phyloP scores from a whole-genome alignment of 1,140 invertebrate species.

The Zaprionus tsacasi region DNA sequence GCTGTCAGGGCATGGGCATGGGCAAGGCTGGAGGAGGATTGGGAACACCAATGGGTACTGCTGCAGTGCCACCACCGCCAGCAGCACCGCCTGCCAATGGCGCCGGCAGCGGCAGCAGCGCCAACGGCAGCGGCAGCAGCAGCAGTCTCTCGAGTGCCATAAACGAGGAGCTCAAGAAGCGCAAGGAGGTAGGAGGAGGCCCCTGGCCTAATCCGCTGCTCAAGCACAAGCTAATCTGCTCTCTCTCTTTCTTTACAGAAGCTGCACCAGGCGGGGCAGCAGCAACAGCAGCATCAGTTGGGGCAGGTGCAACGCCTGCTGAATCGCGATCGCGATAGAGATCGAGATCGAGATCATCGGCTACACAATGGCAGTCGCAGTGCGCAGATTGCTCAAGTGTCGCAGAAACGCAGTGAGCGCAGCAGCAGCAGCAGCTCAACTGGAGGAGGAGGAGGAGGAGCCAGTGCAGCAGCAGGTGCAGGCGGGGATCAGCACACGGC shows the following conservation, averaged over 20 bases:
- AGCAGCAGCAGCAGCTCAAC: conserved; percentile 44
- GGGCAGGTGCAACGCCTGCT: conserved; percentile 12
- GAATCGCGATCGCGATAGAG: conserved; percentile 4
- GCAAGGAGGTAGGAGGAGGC: conserved; percentile 86
- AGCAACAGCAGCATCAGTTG: conserved; percentile 2
- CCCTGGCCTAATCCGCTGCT: background rate
- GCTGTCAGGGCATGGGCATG: conserved; percentile 1
- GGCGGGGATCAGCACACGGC: conserved; percentile 89
- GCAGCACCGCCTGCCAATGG: conserved; percentile 42
- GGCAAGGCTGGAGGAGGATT: conserved; percentile 18
- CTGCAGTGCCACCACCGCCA: conserved; percentile 5
- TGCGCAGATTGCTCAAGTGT: conserved; percentile 52
- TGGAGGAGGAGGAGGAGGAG: conserved; percentile 21
- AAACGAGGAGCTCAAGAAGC: conserved; percentile 86
- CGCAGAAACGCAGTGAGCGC: conserved; percentile 58
- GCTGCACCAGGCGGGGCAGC: conserved; percentile 23
- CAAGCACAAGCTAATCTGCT: background rate
- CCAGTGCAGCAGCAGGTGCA: conserved; percentile 40
- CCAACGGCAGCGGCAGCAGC: conserved; percentile 10
- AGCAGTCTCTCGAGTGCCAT: conserved; percentile 85
- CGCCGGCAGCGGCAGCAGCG: background rate
- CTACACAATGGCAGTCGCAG: conserved; percentile 51
- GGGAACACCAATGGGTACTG: conserved; percentile 27
- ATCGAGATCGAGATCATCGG: conserved; percentile 28
- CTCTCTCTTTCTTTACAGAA: conserved; percentile 2